Evolutionary conservation across 2,797 vertebrate species (phyloP).

Genomic region (Acanthopagrus latus): DNA sequence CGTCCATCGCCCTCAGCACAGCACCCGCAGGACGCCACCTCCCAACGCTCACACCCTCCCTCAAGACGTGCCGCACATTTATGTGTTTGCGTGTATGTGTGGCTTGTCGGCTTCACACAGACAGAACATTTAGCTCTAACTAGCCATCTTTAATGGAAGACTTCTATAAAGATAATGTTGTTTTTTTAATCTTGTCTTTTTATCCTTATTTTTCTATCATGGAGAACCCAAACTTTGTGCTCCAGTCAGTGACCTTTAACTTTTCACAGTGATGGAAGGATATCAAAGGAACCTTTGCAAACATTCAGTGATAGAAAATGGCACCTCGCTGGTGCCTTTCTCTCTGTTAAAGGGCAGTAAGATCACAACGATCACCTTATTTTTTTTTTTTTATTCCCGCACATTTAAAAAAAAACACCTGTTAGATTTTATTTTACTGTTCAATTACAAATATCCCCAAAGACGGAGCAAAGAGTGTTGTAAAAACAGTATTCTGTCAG

Average conservation of each 20-base stretch:
- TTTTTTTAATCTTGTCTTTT: constrained; percentile 74
- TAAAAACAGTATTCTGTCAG: constrained; percentile 64
- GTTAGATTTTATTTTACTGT: constrained; percentile 55
- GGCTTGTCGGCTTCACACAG: constrained; percentile 73
- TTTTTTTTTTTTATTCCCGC: neutral
- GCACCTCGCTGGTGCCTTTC: constrained; percentile 32
- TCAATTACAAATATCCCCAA: constrained; percentile 39
- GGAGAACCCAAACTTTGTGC: constrained; percentile 61
- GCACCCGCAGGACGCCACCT: constrained; percentile 55
- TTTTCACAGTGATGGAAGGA: constrained; percentile 46
- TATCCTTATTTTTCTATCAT: constrained; percentile 77
- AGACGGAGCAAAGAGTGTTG: constrained; percentile 47
- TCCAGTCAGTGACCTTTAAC: constrained; percentile 68
- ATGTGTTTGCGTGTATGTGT: constrained; percentile 58
- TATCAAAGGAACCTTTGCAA: constrained; percentile 44
- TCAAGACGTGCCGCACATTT: constrained; percentile 49
- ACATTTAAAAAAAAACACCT: constrained; percentile 10
- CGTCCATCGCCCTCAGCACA: constrained; percentile 60
- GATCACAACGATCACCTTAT: constrained; percentile 26
- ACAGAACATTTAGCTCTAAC: constrained; percentile 83
- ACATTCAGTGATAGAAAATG: constrained; percentile 21
- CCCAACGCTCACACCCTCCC: constrained; percentile 19
- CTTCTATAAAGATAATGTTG: constrained; percentile 59
- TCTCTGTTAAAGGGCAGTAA: constrained; percentile 53
- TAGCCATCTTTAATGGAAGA: constrained; percentile 82